Evolutionary conservation across 2,888 invertebrate species (phyloP).

Genomic region (Oegoconia quadripuncta): DNA sequence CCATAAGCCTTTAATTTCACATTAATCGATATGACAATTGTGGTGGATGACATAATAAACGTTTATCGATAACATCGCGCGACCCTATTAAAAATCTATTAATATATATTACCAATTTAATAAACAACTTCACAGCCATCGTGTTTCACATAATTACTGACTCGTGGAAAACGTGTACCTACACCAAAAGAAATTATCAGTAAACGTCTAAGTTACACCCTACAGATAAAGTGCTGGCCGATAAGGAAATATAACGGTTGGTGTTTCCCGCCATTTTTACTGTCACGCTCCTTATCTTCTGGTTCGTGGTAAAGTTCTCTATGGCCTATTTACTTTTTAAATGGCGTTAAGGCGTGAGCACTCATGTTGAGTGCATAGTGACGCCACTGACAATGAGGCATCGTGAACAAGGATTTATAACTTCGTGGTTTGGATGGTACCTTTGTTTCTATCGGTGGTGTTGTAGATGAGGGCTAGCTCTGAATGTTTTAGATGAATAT

Average conservation of each 20-base stretch:
- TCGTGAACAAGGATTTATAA: too few relatives aligned
- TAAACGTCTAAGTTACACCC: constrained; percentile 5
- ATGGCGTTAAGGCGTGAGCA: neutral
- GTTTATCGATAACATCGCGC: too few relatives aligned
- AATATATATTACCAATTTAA: too few relatives aligned
- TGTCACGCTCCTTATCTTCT: constrained; percentile 6
- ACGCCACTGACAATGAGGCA: too few relatives aligned
- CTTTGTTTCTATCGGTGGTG: too few relatives aligned
- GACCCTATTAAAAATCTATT: too few relatives aligned
- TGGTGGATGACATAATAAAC: too few relatives aligned
- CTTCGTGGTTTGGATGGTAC: too few relatives aligned
- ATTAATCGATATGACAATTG: too few relatives aligned
- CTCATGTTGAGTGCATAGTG: neutral
- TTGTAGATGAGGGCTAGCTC: too few relatives aligned
- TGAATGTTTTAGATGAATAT: too few relatives aligned
- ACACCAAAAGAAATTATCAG: constrained; percentile 6
- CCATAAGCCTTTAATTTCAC: too few relatives aligned
- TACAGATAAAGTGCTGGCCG: constrained; percentile 4
- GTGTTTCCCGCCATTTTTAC: constrained; percentile 4
- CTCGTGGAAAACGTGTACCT: neutral
- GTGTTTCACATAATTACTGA: neutral
- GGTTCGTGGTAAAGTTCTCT: neutral
- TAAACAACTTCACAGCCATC: neutral
- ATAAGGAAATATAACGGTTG: constrained; percentile 4
- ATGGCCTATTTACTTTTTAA: constrained; percentile 3